These are phyloP conservation scores for Conopomorpha cramerella DNA, from an alignment of 1,140 invertebrate species.

Conservation along the genomic window DNA sequence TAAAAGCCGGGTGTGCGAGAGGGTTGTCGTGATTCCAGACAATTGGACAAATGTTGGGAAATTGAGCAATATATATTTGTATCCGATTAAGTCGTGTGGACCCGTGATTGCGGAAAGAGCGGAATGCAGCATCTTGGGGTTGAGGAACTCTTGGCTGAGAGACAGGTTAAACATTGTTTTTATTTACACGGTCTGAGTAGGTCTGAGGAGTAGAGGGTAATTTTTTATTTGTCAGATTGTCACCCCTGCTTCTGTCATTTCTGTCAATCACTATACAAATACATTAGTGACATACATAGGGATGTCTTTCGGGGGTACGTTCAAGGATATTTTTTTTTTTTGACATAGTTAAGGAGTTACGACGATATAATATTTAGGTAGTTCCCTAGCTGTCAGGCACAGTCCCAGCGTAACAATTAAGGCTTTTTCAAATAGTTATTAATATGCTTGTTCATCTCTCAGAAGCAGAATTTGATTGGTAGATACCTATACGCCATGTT, in stretches of 20 bases:
- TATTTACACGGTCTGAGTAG: neutral
- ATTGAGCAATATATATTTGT: conserved; percentile 52
- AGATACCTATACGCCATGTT: too few species aligned
- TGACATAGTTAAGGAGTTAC: too few species aligned
- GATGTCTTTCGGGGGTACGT: neutral
- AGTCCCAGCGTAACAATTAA: too few species aligned
- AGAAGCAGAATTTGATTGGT: too few species aligned
- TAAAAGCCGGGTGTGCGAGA: conserved; percentile 9
- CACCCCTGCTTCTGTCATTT: neutral
- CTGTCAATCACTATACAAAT: neutral
- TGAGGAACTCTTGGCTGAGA: conserved; percentile 58
- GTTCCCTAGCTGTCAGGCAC: too few species aligned
- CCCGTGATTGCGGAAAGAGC: conserved; percentile 35
- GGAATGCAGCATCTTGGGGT: conserved; percentile 54
- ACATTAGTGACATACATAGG: neutral
- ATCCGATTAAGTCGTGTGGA: conserved; percentile 62
- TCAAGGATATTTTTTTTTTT: neutral
- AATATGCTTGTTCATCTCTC: too few species aligned
- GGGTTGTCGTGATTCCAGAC: conserved; percentile 29
- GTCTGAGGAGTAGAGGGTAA: neutral
- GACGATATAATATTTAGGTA: too few species aligned
- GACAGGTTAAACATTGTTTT: conserved; percentile 39
- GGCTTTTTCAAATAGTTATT: too few species aligned
- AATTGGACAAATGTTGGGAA: conserved; percentile 54
- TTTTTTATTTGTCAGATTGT: neutral